Base-by-base conservation (phyloP, 2,888 invertebrate species). In the Drosophila parthenogenetica region DNA sequence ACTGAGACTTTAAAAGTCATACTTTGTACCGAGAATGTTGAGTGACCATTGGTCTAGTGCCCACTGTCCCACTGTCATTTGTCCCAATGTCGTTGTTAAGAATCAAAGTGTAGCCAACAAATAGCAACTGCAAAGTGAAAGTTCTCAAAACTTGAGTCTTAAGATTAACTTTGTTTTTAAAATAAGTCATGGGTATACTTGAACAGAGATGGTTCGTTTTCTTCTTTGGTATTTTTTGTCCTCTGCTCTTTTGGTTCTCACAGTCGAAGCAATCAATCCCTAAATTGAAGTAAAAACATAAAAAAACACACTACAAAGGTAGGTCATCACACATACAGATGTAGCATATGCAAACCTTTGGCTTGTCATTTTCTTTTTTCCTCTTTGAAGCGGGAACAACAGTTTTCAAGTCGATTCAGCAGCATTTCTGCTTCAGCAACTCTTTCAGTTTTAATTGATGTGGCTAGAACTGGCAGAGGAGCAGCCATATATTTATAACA, bases 401-500 rank as follows among this genome's bases (percentile, higher is more conserved):
- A 42, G 14, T 16, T 37, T 53, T 39, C 50, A 37, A 49, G 55
- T 53, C 29, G 29, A 29, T 29, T 29, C 43, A 48, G 37, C 37
- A 51, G 35, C n/a, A 49, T 62, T 66, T 73, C 35, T 71, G 55
- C 55, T 46, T 35, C 45, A 66, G 53, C 63, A 53, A 50, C 53
- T 59, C 60, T 77, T 73, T 58, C 64, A 43, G 69, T 77, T 84
- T 77, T 78, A 75, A 84, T 81, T 80, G 68, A 79, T 42, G 65
- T 48, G 40, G 8, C 29, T 29, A 29, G 29, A 29, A 29, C 29
- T 8, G 29, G 29, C 29, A 8, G 8, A 8, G 29, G 8, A 29
- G 2, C 29, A 29, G 8, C 29, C 29, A 51, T 19, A 62, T 54
- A 32, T 43, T 69, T 49, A 49, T 53, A 49, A 45, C 43, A 32